Base-by-base conservation (phyloP, 2,113 vertebrate genomes). In the Orthochromis malagaraziensis region DNA sequence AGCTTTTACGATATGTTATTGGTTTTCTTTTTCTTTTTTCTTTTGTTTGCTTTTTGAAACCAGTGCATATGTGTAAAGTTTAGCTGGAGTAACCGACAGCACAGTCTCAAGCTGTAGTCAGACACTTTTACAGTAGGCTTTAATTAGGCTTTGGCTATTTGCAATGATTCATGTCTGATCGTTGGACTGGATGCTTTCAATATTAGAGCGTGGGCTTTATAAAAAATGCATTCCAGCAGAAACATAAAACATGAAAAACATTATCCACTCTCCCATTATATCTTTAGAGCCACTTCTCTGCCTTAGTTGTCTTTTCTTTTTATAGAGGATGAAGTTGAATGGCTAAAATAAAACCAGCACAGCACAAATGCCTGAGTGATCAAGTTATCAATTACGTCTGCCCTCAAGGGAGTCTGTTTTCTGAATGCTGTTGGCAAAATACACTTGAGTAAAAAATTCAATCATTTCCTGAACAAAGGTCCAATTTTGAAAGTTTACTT, bases 141-240 rank as follows among this genome's bases (percentile, higher is more conserved):
- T 84, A 85, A 91, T 89, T 40, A 88, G 58, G 17, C 26, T 57
- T 16, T 80, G n/a, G 83, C 33, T 58, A 87, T 84, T 63, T 88
- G 55, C 60, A 35, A 6, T 16, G 42, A 85, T 38, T 90, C 26
- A 29, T 81, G 24, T 84, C 79, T 68, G 29, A 57, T 80, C 29
- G 26, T 65, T 53, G 38, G 54, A 38, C 58, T 55, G 42, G 40
- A 42, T 65, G 31, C 7, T 55, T 11, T 42, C 14, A 40, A 81
- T 83, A 19, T 84, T 19, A 45, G 47, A n/a, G 11, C 24, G 4
- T 42, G 14, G 35, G 49, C 8, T 17, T 53, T 55, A 10, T 51
- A 53, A 5, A 4, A 65, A 35, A 19, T 8, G 16, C 35, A 51
- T 60, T 51, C n/a, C 84, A 5, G 10, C 14, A 75, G 80, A 33